Conservation (phyloP, 2,888 invertebrate species). For the Sarcophaga subvicina region DNA sequence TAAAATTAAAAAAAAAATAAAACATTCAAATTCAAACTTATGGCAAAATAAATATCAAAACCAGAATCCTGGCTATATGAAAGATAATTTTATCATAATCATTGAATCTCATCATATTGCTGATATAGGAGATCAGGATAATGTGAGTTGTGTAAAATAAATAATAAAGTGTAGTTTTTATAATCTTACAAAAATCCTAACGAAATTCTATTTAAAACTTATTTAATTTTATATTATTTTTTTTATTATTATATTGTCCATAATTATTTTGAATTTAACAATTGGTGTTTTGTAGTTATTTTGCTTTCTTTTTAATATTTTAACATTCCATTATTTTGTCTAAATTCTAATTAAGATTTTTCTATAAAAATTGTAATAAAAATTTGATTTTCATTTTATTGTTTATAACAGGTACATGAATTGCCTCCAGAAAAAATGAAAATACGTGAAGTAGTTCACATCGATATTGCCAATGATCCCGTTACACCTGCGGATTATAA, state of each 20-base stretch:
- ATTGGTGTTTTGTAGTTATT: constrained; percentile 23
- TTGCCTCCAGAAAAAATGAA: constrained; percentile 94
- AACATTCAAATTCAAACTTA: neutral
- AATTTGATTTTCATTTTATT: constrained; percentile 6
- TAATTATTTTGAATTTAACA: constrained; percentile 30
- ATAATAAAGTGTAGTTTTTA: constrained; percentile 30
- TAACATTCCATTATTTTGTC: neutral
- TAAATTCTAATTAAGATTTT: neutral
- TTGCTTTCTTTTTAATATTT: constrained; percentile 2
- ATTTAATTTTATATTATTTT: constrained; percentile 16
- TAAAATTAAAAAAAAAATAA: neutral
- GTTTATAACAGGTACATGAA: constrained; percentile 90
- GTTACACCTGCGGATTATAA: constrained; percentile 92
- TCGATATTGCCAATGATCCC: constrained; percentile 98
- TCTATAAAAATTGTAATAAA: constrained; percentile 7
- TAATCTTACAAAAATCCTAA: neutral
- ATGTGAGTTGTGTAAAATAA: constrained; percentile 87
- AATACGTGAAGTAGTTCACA: constrained; percentile 92
- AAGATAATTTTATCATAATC: constrained; percentile 95
- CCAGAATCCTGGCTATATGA: constrained; percentile 97
- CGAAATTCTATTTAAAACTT: neutral
- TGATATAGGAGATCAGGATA: constrained; percentile 92
- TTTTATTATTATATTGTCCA: constrained; percentile 14
- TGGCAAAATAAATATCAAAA: constrained; percentile 25
- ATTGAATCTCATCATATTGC: constrained; percentile 97